Evolutionary conservation across 53 echinoderm and acorn worm genomes (phyloP), one percentile per base, ranked within the genome.

Genomic region (Patiria pectinifera): DNA sequence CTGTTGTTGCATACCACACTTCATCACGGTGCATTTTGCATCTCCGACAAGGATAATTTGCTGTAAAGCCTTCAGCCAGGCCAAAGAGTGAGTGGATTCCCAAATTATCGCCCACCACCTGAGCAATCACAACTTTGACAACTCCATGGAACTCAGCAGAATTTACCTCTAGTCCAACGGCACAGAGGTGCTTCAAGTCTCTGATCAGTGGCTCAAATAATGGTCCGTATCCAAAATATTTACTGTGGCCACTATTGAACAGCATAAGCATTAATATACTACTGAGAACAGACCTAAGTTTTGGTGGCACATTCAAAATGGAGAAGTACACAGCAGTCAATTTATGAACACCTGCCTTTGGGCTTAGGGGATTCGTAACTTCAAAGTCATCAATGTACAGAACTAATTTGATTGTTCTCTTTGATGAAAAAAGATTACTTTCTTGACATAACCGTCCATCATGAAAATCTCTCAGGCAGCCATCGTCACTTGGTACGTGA

Each of bases 361-460:
- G n/a, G n/a, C n/a, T n/a, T n/a, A n/a, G n/a, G n/a, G n/a, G n/a
- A n/a, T n/a, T n/a, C n/a, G n/a, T n/a, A n/a, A 91, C 93, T 69
- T 95, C 93, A 16, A 76, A 93, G 71, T 93, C 95, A 93, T 93
- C 93, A 93, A 94, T 85, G 63, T 96, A 96, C 48, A 96, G 69
- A 9, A 94, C 24, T 22, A 96, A 78, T 53, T 90, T 82, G 22
- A 92, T 84, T 1, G 35, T 25, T 83, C 35, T 35, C 35, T 35
- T 35, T 83, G 35, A 26, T 83, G 83, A n/a, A 12, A 24, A n/a
- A 23, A 83, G 83, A 83, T 19, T 82, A n/a, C 15, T 16, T 48
- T 82, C 19, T 82, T 82, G 59, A 49, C 16, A 19, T 16, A 53
- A 92, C 26, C 47, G 44, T 62, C 94, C 81, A 63, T 87, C 94